Conservation (phyloP, 2,113 vertebrate species). For the Perca flavescens region DNA sequence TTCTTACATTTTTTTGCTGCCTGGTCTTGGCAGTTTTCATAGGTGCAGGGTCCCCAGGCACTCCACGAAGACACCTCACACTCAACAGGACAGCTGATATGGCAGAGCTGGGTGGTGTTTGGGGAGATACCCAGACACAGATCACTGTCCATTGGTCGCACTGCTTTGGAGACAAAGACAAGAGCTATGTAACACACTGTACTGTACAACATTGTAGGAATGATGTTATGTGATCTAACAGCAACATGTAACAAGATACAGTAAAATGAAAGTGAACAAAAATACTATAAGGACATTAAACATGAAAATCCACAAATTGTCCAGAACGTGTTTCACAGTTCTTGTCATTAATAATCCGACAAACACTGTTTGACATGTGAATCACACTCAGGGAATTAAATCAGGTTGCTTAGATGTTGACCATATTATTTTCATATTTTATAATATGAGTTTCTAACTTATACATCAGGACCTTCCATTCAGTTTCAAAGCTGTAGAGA, state of each 20-base stretch:
- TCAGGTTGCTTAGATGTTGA: not conserved
- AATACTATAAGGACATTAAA: not conserved
- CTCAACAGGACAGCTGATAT: slow-evolving; percentile 93
- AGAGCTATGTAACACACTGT: not conserved
- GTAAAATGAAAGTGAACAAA: not conserved
- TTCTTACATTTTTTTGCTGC: slow-evolving; percentile 92
- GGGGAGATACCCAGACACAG: slow-evolving; percentile 87
- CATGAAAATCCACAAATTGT: not conserved
- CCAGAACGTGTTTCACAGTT: not conserved
- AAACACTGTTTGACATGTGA: not conserved
- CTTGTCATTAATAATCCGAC: not conserved
- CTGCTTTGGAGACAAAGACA: slow-evolving; percentile 79
- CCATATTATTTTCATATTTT: too few species aligned
- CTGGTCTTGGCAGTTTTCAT: slow-evolving; percentile 94
- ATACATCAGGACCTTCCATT: not conserved
- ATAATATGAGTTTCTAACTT: not conserved
- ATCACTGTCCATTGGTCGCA: slow-evolving; percentile 89
- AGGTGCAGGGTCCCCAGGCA: slow-evolving; percentile 96
- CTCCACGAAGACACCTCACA: slow-evolving; percentile 94
- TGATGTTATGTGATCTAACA: too few species aligned
- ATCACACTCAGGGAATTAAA: not conserved
- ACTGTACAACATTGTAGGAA: not conserved
- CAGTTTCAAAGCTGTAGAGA: not conserved
- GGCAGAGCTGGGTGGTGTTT: slow-evolving; percentile 93
- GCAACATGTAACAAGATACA: not conserved